Evolutionary conservation across 2,113 vertebrate species (phyloP).

Genomic region (Poeciliopsis retropinna): DNA sequence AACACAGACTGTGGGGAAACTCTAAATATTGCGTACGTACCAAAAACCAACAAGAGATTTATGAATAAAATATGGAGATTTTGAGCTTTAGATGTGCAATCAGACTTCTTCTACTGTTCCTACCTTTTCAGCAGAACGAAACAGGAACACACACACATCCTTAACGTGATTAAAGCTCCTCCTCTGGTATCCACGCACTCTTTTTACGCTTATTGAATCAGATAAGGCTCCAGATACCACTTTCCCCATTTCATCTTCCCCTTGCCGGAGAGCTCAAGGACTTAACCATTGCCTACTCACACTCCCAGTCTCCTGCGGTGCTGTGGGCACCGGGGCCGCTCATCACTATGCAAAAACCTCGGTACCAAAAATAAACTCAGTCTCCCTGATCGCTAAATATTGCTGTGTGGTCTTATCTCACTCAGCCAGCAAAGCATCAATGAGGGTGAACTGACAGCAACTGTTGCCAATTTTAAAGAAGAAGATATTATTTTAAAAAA

Average conservation of each 20-base stretch:
- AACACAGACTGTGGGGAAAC: not conserved
- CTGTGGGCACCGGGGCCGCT: conserved; percentile 66
- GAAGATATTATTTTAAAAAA: not conserved
- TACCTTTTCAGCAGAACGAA: conserved; percentile 11
- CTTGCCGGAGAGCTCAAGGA: conserved; percentile 51
- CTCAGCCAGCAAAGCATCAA: conserved; percentile 24
- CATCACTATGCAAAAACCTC: conserved; percentile 68
- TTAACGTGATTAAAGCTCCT: conserved; percentile 45
- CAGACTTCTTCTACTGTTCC: not conserved
- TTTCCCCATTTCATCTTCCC: conserved; percentile 59
- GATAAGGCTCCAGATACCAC: conserved; percentile 57
- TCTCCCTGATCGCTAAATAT: conserved; percentile 44
- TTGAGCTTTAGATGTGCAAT: not conserved
- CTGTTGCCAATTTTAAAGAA: not conserved
- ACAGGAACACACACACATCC: conserved; percentile 5
- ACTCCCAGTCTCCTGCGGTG: conserved; percentile 60
- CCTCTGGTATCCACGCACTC: conserved; percentile 40
- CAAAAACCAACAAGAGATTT: not conserved
- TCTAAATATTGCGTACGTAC: not conserved
- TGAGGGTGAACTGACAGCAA: conserved; percentile 29
- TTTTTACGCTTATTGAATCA: conserved; percentile 51
- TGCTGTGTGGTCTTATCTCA: conserved; percentile 45
- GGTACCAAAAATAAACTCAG: conserved; percentile 67
- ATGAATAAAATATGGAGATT: not conserved
- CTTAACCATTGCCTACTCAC: conserved; percentile 50